Evolutionary conservation across 2,113 vertebrate genomes (phyloP).

Genomic region (Candoia aspera): DNA sequence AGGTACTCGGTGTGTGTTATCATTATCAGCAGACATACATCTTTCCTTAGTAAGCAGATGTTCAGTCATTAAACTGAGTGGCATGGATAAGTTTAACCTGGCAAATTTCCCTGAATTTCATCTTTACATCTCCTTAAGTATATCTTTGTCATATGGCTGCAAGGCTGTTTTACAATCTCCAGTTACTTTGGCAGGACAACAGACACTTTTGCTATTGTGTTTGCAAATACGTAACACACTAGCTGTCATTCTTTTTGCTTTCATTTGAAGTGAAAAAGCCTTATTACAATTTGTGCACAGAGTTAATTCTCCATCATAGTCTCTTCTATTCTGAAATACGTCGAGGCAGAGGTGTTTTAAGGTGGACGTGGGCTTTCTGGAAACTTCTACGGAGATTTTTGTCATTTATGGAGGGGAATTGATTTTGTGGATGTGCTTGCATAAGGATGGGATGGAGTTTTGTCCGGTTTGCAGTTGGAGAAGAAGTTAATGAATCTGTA

Average conservation of each 20-base stretch:
- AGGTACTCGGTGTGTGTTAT: not conserved
- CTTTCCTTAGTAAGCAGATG: slow-evolving; percentile 58
- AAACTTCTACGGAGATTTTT: slow-evolving; percentile 43
- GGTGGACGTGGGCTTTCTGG: slow-evolving; percentile 62
- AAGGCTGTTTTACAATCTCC: slow-evolving; percentile 70
- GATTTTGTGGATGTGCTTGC: slow-evolving; percentile 3
- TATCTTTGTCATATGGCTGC: slow-evolving; percentile 57
- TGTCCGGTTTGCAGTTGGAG: not conserved
- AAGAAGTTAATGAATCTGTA: not conserved
- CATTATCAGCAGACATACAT: slow-evolving; percentile 51
- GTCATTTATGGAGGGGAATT: slow-evolving; percentile 11
- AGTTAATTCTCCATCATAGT: slow-evolving; percentile 23
- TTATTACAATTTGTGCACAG: slow-evolving; percentile 43
- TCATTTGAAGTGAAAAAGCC: slow-evolving; percentile 11
- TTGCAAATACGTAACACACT: slow-evolving; percentile 65
- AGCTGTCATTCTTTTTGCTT: slow-evolving; percentile 49
- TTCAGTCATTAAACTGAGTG: slow-evolving; percentile 52
- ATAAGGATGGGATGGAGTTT: no score
- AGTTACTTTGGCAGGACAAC: slow-evolving; percentile 70
- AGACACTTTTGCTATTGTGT: slow-evolving; percentile 48
- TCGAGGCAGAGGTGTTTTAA: slow-evolving; percentile 45
- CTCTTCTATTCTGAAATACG: slow-evolving; percentile 53
- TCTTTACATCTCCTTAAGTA: slow-evolving; percentile 64
- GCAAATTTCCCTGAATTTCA: slow-evolving; percentile 54
- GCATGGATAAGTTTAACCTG: slow-evolving; percentile 51